Evolutionary conservation across 2,113 vertebrate genomes (phyloP).

Genomic region (Pachycephala philippinensis): DNA sequence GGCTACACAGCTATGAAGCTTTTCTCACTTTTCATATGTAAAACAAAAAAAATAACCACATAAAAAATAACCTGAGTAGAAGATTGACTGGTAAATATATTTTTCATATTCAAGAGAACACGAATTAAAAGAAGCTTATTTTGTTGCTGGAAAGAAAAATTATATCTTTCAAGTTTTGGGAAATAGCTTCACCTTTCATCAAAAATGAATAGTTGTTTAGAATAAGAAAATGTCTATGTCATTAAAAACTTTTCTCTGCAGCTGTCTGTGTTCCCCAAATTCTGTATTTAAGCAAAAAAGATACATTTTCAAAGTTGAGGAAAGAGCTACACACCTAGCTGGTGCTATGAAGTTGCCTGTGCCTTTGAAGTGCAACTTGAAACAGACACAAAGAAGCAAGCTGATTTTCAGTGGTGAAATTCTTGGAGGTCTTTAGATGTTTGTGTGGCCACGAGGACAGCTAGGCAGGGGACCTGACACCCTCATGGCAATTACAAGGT

Average conservation of each 20-base stretch:
- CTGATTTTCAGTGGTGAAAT: neutral
- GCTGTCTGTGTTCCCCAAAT: neutral
- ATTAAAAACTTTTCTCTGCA: neutral
- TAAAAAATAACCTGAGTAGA: neutral
- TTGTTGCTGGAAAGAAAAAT: neutral
- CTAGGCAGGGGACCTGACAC: neutral
- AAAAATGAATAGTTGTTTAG: neutral
- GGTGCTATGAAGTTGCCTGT: neutral
- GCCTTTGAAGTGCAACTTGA: neutral
- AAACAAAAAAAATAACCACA: neutral
- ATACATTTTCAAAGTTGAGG: neutral
- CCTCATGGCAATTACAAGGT: neutral
- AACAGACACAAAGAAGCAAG: neutral
- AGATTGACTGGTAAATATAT: neutral
- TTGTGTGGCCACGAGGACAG: neutral
- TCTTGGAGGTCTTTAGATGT: neutral
- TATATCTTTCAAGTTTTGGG: neutral
- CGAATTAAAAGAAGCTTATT: neutral
- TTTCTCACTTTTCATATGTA: neutral
- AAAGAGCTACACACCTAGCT: neutral
- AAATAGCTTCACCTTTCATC: neutral
- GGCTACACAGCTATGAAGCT: neutral
- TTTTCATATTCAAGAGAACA: neutral
- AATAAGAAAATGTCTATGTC: neutral
- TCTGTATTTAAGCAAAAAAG: neutral